Conservation (phyloP, 2,113 vertebrate species). For the Empidonax traillii region DNA sequence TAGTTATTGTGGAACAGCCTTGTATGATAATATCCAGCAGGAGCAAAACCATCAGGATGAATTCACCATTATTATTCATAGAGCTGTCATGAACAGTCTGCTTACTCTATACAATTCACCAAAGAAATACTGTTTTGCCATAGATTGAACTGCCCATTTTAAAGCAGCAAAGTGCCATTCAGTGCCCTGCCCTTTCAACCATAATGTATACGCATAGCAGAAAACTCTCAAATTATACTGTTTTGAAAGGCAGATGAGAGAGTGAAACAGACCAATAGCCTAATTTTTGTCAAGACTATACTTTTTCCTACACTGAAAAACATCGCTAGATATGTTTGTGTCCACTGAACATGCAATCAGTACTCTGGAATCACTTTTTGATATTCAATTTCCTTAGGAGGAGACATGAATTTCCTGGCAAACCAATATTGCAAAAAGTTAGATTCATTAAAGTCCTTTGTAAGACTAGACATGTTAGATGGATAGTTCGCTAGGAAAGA, state of each 20-base stretch:
- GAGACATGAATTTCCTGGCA: not conserved
- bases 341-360: not conserved
- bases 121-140: not conserved
- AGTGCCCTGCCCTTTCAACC: not conserved
- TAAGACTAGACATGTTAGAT: not conserved
- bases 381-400: not conserved
- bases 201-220: not conserved
- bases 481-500: not conserved
- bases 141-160: not conserved
- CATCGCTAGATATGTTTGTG: not conserved
- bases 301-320: not conserved
- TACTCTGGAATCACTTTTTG: conserved; percentile 18
- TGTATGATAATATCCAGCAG: conserved; percentile 18
- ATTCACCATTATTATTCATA: conserved; percentile 49
- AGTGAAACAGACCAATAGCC: not conserved
- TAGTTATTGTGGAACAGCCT: not conserved
- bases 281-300: not conserved
- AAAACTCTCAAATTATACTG: not conserved
- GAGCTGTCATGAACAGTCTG: conserved; percentile 27
- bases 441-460: not conserved
- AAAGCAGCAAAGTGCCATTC: not conserved
- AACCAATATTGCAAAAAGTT: not conserved
- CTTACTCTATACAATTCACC: conserved; percentile 25
- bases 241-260: not conserved
- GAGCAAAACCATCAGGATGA: not conserved